These are phyloP conservation scores for Peromyscus californicus DNA, from an alignment of 2,113 vertebrate species.

Conservation along the genomic window DNA sequence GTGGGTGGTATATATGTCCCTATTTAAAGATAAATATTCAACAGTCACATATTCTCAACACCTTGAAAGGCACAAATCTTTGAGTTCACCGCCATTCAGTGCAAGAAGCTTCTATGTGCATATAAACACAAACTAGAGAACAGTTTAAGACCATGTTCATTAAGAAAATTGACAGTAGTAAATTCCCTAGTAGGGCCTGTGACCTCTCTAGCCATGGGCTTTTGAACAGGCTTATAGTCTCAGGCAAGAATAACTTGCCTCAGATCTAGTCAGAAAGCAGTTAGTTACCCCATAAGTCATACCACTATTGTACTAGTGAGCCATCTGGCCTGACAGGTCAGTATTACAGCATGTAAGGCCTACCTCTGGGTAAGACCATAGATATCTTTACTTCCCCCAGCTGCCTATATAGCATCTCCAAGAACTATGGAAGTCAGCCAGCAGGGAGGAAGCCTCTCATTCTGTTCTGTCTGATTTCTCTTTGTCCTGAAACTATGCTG, in stretches of 20 bases:
- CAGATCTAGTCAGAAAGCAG: background rate
- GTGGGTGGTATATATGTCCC: background rate
- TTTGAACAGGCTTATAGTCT: background rate
- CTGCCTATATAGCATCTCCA: background rate
- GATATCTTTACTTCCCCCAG: background rate
- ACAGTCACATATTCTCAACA: background rate
- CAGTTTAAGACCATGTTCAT: background rate
- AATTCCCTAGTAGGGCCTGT: background rate
- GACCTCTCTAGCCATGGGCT: background rate
- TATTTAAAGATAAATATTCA: background rate
- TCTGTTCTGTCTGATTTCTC: background rate
- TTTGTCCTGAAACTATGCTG: background rate
- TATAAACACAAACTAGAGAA: background rate
- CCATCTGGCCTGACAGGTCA: background rate
- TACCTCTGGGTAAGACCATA: background rate
- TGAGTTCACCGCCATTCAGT: background rate
- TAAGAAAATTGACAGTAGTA: background rate
- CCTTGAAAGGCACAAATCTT: background rate
- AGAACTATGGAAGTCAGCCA: background rate
- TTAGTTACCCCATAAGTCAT: background rate
- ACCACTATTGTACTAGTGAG: background rate
- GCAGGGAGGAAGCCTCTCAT: background rate
- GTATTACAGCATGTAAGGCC: background rate
- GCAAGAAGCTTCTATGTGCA: background rate
- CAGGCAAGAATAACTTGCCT: background rate